Base-by-base conservation (phyloP, 2,113 vertebrate species). In the Uria lomvia region DNA sequence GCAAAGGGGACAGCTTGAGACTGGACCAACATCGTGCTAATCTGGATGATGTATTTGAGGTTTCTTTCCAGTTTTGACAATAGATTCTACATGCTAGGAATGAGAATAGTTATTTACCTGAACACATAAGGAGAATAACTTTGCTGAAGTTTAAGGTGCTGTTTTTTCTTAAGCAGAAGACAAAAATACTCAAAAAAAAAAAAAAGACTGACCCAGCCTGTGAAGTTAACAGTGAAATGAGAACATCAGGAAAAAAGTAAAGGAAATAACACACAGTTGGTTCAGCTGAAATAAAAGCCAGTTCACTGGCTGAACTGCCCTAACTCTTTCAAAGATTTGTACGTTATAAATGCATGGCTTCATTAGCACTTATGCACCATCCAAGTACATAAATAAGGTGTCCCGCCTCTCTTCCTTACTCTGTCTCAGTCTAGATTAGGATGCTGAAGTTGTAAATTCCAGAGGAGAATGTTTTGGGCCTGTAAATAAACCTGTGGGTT, bases 401-500 rank as follows among this genome's bases (percentile, higher is more conserved):
- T 38, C 67, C 75, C 73, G 32, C 29, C 47, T 71, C 63, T 85
- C 65, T 36, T 52, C 32, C 60, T 81, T 38, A 15, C n/a, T 74
- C 73, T 36, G 9, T 9, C 40, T 67, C 3, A 0, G 50, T 77
- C 63, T 20, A 55, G 26, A 27, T 91, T n/a, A 24, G 5, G n/a
- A 68, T 66, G 5, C 75, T 59, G 32, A 52, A 88, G 72, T 8
- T 65, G 76, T 43, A 85, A 87, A 72, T 47, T 52, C 62, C 49
- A 36, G 72, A 77, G 71, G 29, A 73, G 67, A 89, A 75, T 5
- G 47, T 36, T 81, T 58, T 65, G 58, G 34, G 15, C 53, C 74
- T 82, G 76, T 70, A 95, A 95, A 92, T 62, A 92, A 91, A 94
- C 53, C 47, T 8, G 29, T 84, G 91, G 72, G 70, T n/a, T 95